Evolutionary conservation across 35 echinoderm and acorn worm genomes (phyloP).

Genomic region (Amphiura filiformis): DNA sequence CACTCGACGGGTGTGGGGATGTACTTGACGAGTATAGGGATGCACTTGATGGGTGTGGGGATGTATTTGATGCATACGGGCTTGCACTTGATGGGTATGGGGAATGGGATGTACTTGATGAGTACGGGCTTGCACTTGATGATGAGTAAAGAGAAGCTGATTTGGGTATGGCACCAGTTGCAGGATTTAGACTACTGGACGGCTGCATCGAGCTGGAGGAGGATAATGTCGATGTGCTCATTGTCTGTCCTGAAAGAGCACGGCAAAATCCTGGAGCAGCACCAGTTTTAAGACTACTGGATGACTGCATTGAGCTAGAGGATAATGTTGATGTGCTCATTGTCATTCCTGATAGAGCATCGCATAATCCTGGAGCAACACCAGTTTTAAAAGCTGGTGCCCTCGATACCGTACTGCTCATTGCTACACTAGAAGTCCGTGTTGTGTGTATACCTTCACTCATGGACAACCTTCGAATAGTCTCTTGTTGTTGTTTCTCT

Average conservation of each 20-base stretch:
- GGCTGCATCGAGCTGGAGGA: not conserved
- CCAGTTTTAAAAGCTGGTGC: too few relatives aligned
- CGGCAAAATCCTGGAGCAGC: not conserved
- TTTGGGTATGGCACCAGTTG: not conserved
- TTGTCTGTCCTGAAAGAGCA: not conserved
- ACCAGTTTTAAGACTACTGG: not conserved
- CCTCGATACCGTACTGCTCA: not conserved
- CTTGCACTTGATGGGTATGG: not conserved
- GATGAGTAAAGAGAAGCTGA: not conserved
- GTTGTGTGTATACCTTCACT: not conserved
- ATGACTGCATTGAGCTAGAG: not conserved
- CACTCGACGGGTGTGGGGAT: too few relatives aligned
- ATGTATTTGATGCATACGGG: not conserved
- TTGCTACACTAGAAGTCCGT: not conserved
- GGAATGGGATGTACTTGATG: not conserved
- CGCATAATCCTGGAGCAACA: too few relatives aligned
- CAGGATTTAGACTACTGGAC: not conserved
- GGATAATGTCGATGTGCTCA: not conserved
- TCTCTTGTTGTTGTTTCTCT: conserved; percentile 17
- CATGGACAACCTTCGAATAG: not conserved
- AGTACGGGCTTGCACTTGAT: not conserved
- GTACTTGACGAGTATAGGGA: not conserved
- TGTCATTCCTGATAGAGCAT: too few relatives aligned
- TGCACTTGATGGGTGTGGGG: too few relatives aligned
- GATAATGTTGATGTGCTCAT: too few relatives aligned